Percentiles rank a stretch among this genome's conserved stretches.
phyloP scores from a whole-genome alignment of 2,888 invertebrate species.

The Melanotus villosus region DNA sequence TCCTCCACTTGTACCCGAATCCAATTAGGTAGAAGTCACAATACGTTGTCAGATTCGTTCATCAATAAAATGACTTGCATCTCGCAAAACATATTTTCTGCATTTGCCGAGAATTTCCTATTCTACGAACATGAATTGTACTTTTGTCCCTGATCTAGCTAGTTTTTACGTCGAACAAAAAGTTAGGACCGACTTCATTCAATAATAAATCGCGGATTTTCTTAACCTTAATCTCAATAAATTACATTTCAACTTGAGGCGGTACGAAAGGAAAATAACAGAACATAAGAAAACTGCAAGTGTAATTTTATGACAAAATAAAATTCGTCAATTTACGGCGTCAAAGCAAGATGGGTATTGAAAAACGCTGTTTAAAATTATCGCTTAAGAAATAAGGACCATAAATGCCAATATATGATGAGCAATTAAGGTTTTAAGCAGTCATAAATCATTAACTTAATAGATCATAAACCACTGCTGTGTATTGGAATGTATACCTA shows the following conservation, averaged over 20 bases:
- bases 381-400: conserved; percentile 46
- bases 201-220: too few relatives aligned
- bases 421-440: conserved; percentile 50
- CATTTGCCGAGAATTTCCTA: conserved; percentile 60
- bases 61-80: conserved; percentile 64
- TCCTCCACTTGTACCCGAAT: conserved; percentile 60
- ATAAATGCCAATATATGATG: conserved; percentile 50
- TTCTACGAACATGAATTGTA: conserved; percentile 59
- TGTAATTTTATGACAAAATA: conserved; percentile 39
- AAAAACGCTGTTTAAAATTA: conserved; percentile 47
- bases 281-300: conserved; percentile 20
- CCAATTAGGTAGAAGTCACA: conserved; percentile 67
- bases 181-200: too few relatives aligned
- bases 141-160: conserved; percentile 51
- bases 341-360: conserved; percentile 38
- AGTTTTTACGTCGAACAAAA: background rate
- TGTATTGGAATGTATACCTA: conserved; percentile 46
- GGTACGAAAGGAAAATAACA: conserved; percentile 23
- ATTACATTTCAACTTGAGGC: conserved; percentile 6
- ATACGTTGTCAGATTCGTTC: conserved; percentile 62
- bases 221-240: background rate
- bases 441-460: conserved; percentile 53
- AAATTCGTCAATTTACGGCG: conserved; percentile 42
- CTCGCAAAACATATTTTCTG: conserved; percentile 62
- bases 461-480: conserved; percentile 51